Evolutionary conservation across 2,888 invertebrate genomes (phyloP), one percentile per base, ranked within the genome.

Genomic region (Harpalus rufipes): DNA sequence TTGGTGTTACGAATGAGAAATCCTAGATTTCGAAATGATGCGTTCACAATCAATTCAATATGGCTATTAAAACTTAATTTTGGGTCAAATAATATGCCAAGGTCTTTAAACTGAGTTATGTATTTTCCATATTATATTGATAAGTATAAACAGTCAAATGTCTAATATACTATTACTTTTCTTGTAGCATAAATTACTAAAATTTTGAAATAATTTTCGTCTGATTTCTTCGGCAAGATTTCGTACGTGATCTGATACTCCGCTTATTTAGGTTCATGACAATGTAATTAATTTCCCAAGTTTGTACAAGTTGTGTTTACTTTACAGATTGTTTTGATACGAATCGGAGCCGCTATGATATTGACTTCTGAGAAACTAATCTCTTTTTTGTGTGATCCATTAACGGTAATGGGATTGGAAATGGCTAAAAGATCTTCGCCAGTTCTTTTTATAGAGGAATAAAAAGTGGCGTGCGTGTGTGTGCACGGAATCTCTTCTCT

Each of bases 321-420:
- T 78, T 78, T 84, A 25, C 84, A 63, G 84, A 78, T 78, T 84
- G 84, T 84, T 78, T 84, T 78, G 65, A 78, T 84, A 72, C 68
- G 56, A 65, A 68, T 72, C 68, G 81, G 68, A 65, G 68, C 80
- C 41, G 63, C 12, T 78, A 83, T 84, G 84, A 78, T 84, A 84
- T 84, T 78, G 84, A 84, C 84, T 84, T 78, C 78, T 78, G 65
- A 41, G 84, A 78, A 84, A 84, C 84, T 84, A 84, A 84, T 84
- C 84, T 63, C 61, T 84, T 84, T 84, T 84, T 84, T 84, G 84
- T 84, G 84, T 78, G 84, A 63, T 84, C 84, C 84, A 84, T 84
- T 84, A 84, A 84, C 84, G 51, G 78, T 84, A 84, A 84, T 84
- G 84, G 84, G 84, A 84, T 84, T 84, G 84, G 84, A 84, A 84